Evolutionary conservation across 2,113 vertebrate species (phyloP).

Genomic region (Desmodus rotundus): DNA sequence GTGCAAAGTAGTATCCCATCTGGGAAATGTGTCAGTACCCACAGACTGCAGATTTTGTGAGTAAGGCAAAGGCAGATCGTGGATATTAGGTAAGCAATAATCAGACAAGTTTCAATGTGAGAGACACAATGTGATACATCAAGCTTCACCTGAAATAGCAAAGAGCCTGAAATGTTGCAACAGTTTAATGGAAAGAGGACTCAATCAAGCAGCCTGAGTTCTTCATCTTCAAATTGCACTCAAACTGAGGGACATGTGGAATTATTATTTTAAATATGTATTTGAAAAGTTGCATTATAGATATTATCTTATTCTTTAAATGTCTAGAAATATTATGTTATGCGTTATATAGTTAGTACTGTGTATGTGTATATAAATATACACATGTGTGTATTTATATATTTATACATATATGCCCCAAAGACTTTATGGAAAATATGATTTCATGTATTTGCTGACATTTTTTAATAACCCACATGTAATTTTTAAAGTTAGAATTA

Average conservation of each 20-base stretch:
- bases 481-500: neutral
- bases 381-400: neutral
- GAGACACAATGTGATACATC: neutral
- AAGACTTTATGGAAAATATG: neutral
- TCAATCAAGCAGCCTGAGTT: neutral
- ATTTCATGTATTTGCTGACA: neutral
- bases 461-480: neutral
- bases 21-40: neutral
- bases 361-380: neutral
- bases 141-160: neutral
- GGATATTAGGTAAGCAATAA: neutral
- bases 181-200: neutral
- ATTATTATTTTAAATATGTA: neutral
- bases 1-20: neutral
- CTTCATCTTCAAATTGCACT: neutral
- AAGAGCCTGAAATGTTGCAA: neutral
- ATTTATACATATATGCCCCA: neutral
- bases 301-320: neutral
- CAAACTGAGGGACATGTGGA: neutral
- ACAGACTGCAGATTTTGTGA: neutral
- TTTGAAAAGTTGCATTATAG: neutral
- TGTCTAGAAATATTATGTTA: neutral
- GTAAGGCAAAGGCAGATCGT: neutral
- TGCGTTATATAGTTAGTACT: neutral
- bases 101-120: neutral